Evolutionary conservation across 2,113 vertebrate genomes (phyloP).

Genomic region (Xenopus laevis): DNA sequence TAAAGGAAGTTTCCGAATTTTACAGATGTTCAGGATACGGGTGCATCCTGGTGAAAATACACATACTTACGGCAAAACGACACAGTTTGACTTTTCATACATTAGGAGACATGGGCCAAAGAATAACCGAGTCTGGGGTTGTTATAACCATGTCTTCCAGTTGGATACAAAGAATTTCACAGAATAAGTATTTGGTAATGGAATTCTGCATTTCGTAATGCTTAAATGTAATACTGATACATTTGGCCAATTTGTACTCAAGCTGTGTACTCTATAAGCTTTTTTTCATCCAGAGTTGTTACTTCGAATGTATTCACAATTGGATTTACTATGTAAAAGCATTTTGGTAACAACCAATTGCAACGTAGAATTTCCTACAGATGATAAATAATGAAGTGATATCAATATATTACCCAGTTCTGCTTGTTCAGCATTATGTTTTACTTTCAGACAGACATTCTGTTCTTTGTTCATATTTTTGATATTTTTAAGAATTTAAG

Average conservation of each 20-base stretch:
- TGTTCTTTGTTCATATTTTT: neutral
- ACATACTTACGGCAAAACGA: no score
- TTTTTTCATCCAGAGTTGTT: neutral
- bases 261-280: neutral
- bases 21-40: no score
- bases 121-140: neutral
- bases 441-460: neutral
- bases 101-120: neutral
- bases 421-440: neutral
- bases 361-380: neutral
- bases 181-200: neutral
- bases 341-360: neutral
- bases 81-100: no score
- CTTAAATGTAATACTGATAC: neutral
- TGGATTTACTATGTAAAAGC: neutral
- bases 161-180: neutral
- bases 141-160: neutral
- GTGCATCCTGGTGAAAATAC: no score
- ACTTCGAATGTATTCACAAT: neutral
- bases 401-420: neutral
- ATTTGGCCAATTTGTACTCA: neutral
- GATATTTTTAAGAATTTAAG: slow-evolving; percentile 7
- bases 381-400: neutral
- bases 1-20: no score
- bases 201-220: neutral